phyloP scores from a whole-genome alignment of 2,797 vertebrate genomes.

The Poecilia velifera region DNA sequence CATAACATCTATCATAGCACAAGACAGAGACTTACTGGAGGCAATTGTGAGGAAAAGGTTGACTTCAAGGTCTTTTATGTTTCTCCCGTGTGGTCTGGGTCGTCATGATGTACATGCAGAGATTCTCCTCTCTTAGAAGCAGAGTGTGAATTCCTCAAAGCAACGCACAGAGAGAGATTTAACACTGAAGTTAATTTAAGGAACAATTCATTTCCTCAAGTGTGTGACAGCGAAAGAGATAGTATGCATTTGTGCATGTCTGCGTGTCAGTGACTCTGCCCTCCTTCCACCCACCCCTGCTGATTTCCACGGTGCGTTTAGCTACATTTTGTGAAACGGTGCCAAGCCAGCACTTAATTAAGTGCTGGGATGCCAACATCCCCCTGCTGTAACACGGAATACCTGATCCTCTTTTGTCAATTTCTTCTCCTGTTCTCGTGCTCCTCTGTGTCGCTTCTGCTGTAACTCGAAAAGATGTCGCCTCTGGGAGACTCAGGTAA shows the following conservation, averaged over 20 bases:
- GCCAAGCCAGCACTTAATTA: slow-evolving; percentile 75
- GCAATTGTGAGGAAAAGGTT: slow-evolving; percentile 48
- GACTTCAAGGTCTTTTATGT: slow-evolving; percentile 54
- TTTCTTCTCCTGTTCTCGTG: slow-evolving; percentile 61
- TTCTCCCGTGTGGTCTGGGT: slow-evolving; percentile 61
- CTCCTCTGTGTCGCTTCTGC: slow-evolving; percentile 59
- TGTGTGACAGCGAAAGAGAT: slow-evolving; percentile 7
- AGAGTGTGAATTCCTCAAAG: slow-evolving; percentile 41
- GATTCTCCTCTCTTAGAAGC: slow-evolving; percentile 35
- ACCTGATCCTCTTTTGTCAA: slow-evolving; percentile 74
- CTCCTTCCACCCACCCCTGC: slow-evolving; percentile 54
- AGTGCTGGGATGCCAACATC: slow-evolving; percentile 65
- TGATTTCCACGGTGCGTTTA: slow-evolving; percentile 55
- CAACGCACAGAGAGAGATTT: slow-evolving; percentile 22
- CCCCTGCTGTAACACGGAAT: slow-evolving; percentile 66
- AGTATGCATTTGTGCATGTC: slow-evolving; percentile 7
- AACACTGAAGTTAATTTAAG: slow-evolving; percentile 36
- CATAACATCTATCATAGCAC: slow-evolving; percentile 54
- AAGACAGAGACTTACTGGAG: slow-evolving; percentile 59
- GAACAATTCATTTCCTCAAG: slow-evolving; percentile 44
- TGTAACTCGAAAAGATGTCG: slow-evolving; percentile 70
- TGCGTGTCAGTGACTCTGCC: slow-evolving; percentile 37
- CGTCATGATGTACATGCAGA: slow-evolving; percentile 62
- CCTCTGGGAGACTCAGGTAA: slow-evolving; percentile 80
- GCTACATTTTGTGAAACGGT: slow-evolving; percentile 69